These are phyloP conservation scores for Xanthostigma xanthostigma DNA, from an alignment of 2,888 invertebrate species.

Conservation along the genomic window DNA sequence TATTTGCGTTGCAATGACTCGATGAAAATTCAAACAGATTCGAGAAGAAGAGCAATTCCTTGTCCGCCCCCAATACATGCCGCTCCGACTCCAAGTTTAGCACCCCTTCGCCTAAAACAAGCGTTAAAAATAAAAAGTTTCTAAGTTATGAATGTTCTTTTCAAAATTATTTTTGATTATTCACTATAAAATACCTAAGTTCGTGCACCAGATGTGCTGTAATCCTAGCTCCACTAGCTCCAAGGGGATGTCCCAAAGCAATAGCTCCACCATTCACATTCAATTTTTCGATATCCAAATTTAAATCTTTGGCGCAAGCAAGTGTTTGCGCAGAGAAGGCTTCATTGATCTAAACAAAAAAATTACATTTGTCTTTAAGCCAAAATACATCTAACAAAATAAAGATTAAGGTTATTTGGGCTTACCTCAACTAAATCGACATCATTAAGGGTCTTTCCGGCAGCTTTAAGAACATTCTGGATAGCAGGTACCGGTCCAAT, in stretches of 20 bases:
- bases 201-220: slow-evolving; percentile 84
- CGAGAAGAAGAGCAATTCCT: slow-evolving; percentile 87
- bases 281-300: slow-evolving; percentile 70
- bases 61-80: slow-evolving; percentile 99
- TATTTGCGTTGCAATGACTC: too few species aligned
- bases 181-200: slow-evolving; percentile 47
- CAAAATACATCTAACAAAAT: background rate
- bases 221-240: slow-evolving; percentile 87
- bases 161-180: background rate
- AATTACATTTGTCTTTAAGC: slow-evolving; percentile 1
- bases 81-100: slow-evolving; percentile 80
- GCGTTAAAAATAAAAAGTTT: slow-evolving; percentile 7
- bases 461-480: slow-evolving; percentile 60
- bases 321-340: slow-evolving; percentile 93
- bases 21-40: slow-evolving; percentile 41
- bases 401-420: background rate
- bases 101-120: slow-evolving; percentile 56
- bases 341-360: slow-evolving; percentile 72
- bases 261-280: slow-evolving; percentile 96
- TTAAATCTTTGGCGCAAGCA: slow-evolving; percentile 79
- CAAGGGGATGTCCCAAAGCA: slow-evolving; percentile 92
- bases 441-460: slow-evolving; percentile 67
- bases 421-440: slow-evolving; percentile 84
- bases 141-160: background rate
- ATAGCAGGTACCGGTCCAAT: slow-evolving; percentile 94